Base-by-base conservation (phyloP, 2,797 vertebrate species). In the Danio albolineatus region DNA sequence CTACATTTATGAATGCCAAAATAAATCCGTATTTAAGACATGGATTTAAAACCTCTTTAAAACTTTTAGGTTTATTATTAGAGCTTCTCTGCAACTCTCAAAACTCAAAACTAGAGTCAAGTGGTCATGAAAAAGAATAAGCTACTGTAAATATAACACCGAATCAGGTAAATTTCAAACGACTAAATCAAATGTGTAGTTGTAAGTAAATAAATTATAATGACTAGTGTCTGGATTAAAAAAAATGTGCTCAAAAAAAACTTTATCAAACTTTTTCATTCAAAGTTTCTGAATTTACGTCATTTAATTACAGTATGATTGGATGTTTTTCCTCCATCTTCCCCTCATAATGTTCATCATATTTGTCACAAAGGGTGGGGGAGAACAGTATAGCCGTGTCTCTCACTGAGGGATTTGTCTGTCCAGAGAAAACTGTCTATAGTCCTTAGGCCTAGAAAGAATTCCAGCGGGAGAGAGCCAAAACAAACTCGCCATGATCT, bases 401-500 rank as follows among this genome's bases (percentile, higher is more conserved):
- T 65, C 66, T 76, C 73, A 61, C 65, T 59, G 12, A 54, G 72
- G 79, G 79, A 78, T 84, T 79, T 80, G 78, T 21, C 60, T 86
- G 62, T 79, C 72, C 83, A 21, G 16, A 62, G 36, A 73, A 75
- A 79, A 83, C 83, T 76, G 74, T 80, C 83, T 49, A 83, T 82
- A 82, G 88, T 82, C 86, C 79, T 81, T 51, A 88, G 21, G 78
- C 76, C 54, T 74, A 86, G 84, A 74, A 85, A 39, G 72, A 84
- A 77, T 75, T 92, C 87, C 81, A 84, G 76, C 69, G 43, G 1
- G 16, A 85, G 14, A 46, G 79, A 89, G 79, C 89, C 88, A 90
- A 90, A 91, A 88, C 85, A 90, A 91, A 87, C 85, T 76, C 79
- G 82, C 88, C 83, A 85, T 88, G 87, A 88, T 90, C 73, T 82